phyloP scores from a whole-genome alignment of 2,888 invertebrate genomes.

The Brenthis daphne region DNA sequence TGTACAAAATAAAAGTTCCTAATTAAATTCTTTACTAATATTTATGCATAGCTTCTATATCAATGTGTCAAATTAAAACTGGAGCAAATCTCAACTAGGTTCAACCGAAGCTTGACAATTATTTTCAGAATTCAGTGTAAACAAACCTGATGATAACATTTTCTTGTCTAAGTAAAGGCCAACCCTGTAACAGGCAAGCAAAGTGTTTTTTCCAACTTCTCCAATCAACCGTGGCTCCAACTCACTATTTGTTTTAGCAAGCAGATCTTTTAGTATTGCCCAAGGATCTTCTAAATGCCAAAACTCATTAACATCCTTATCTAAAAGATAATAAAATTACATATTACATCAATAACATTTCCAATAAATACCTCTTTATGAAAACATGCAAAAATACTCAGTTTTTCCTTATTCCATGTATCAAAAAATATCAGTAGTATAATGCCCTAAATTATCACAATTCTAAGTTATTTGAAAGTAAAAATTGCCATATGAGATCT shows the following conservation, averaged over 20 bases:
- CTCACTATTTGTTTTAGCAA: conserved; percentile 81
- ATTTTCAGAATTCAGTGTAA: neutral
- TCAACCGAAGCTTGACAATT: neutral
- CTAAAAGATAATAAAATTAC: conserved; percentile 47
- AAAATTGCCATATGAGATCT: too few relatives aligned
- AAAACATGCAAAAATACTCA: neutral
- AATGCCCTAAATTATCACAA: too few relatives aligned
- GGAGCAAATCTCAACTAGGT: too few relatives aligned
- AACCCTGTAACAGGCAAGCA: conserved; percentile 92
- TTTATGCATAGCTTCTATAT: too few relatives aligned
- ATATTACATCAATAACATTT: neutral
- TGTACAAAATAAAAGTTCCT: neutral
- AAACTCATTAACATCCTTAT: conserved; percentile 91
- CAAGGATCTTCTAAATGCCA: conserved; percentile 92
- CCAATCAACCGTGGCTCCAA: conserved; percentile 92
- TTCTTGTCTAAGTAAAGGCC: conserved; percentile 92
- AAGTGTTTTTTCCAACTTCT: conserved; percentile 89
- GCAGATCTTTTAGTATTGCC: conserved; percentile 84
- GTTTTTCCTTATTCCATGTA: neutral
- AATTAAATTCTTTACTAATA: neutral
- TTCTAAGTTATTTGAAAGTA: too few relatives aligned
- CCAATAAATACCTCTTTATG: neutral
- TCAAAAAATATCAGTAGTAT: too few relatives aligned
- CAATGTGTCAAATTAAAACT: too few relatives aligned
- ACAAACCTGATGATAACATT: conserved; percentile 90